Evolutionary conservation across 2,888 invertebrate species (phyloP), one percentile per base, ranked within the genome.

Genomic region (Pedicia rivosa): DNA sequence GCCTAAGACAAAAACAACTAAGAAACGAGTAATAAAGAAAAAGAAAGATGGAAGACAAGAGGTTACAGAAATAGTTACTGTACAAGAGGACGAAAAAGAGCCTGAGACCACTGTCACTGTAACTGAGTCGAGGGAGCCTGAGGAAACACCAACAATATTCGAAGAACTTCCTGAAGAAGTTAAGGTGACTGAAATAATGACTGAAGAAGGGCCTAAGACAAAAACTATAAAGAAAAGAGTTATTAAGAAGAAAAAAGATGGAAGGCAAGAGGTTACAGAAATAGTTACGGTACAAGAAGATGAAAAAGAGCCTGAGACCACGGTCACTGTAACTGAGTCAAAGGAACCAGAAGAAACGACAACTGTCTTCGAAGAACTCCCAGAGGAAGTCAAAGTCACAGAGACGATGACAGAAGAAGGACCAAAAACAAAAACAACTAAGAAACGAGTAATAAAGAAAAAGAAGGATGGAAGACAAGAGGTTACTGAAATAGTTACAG

Each of bases 41-140:
- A 51, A 49, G 32, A 50, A 50, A 38, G 55, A 53, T 37, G 53
- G 47, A 4, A 51, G 50, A 40, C 56, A 49, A 43, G 52, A 52
- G 47, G 44, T 43, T 47, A 65, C 65, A 47, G 59, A 66, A 59
- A 63, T 65, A 46, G 48, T 52, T 10, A 57, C 52, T 8, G 45
- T 54, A 3, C 53, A 58, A 36, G 57, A 56, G 35, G 60, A 59
- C 40, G 56, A 54, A 13, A 52, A 57, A 43, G 43, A 50, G 44
- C 57, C 60, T 6, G 44, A 55, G 22, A 51, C 54, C 4, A 49
- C 53, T 5, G 51, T 60, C 9, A 51, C 53, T 22, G 50, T 50
- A 41, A 44, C 51, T 30, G 54, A 60, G 47, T 37, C 51, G 47
- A 36, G 46, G 40, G 46, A 47, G 5, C 54, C 52, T 3, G 45